phyloP scores from a whole-genome alignment of 2,888 invertebrate genomes.

The Sphecodes monilicornis region DNA sequence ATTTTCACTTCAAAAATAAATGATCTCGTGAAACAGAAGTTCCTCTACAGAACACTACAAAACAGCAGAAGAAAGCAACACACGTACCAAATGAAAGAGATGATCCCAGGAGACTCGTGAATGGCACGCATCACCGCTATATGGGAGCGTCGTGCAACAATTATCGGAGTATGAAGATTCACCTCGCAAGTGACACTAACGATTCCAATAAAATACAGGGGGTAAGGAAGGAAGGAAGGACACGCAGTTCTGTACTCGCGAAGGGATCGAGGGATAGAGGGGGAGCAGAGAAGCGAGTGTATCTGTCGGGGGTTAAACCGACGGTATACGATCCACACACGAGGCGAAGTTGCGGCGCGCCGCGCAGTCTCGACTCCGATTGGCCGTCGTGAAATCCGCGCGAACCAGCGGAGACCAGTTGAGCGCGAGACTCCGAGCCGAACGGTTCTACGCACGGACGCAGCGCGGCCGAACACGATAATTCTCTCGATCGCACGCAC shows the following conservation, averaged over 20 bases:
- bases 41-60: background rate
- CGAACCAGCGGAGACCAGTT: constrained; percentile 82
- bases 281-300: background rate
- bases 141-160: background rate
- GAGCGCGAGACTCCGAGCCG: constrained; percentile 83
- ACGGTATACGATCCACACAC: constrained; percentile 64
- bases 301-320: constrained; percentile 63
- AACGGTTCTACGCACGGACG: constrained; percentile 74
- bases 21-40: too few species aligned
- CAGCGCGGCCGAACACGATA: constrained; percentile 50
- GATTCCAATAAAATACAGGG: constrained; percentile 9
- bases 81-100: background rate
- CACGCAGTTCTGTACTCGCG: background rate
- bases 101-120: background rate
- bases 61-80: background rate
- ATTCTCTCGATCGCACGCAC: constrained; percentile 25
- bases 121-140: background rate
- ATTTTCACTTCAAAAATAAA: too few species aligned
- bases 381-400: constrained; percentile 79
- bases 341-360: constrained; percentile 71
- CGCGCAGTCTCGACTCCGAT: constrained; percentile 81
- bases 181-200: background rate
- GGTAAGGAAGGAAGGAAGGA: background rate
- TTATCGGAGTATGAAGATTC: constrained; percentile 5
- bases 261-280: background rate